A percentile compares a stretch with the other conserved stretches of the same genome.
These are phyloP conservation scores for Polypedilum vanderplanki DNA, from an alignment of 1,140 invertebrate species.

Conservation along the genomic window DNA sequence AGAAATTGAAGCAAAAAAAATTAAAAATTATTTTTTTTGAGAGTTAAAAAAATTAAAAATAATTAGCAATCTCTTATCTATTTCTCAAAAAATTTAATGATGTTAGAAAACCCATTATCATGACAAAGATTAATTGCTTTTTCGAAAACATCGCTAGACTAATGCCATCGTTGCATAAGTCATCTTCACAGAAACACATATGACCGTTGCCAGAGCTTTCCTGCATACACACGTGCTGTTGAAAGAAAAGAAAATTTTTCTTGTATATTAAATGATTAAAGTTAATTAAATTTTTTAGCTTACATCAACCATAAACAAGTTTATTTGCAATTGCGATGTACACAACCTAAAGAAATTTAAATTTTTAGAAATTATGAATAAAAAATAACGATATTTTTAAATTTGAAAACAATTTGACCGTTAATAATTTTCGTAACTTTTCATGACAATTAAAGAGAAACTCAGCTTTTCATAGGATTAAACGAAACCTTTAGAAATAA, in stretches of 20 bases:
- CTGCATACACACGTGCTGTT: conserved; percentile 86
- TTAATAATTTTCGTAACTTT: too few species aligned
- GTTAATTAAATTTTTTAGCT: not conserved
- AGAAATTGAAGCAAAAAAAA: not conserved
- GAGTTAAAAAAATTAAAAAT: not conserved
- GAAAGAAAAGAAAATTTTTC: not conserved
- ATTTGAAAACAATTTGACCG: too few species aligned
- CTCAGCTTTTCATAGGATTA: too few species aligned
- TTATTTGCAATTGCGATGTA: conserved; percentile 87
- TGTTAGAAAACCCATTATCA: conserved; percentile 23
- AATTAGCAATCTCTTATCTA: conserved; percentile 24
- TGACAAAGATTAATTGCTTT: not conserved
- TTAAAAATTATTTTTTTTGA: not conserved
- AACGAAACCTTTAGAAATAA: not conserved
- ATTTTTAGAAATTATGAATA: too few species aligned
- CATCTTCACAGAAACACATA: conserved; percentile 97
- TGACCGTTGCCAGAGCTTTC: conserved; percentile 93
- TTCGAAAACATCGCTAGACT: conserved; percentile 14
- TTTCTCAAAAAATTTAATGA: conserved; percentile 13
- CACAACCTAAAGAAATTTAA: conserved; percentile 57
- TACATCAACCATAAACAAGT: conserved; percentile 89
- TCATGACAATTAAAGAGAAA: too few species aligned
- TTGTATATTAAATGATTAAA: not conserved
- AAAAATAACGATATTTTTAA: too few species aligned
- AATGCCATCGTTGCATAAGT: conserved; percentile 69